These are phyloP conservation scores for Kradibia gibbosae DNA, from an alignment of 1,140 invertebrate species.

Conservation along the genomic window DNA sequence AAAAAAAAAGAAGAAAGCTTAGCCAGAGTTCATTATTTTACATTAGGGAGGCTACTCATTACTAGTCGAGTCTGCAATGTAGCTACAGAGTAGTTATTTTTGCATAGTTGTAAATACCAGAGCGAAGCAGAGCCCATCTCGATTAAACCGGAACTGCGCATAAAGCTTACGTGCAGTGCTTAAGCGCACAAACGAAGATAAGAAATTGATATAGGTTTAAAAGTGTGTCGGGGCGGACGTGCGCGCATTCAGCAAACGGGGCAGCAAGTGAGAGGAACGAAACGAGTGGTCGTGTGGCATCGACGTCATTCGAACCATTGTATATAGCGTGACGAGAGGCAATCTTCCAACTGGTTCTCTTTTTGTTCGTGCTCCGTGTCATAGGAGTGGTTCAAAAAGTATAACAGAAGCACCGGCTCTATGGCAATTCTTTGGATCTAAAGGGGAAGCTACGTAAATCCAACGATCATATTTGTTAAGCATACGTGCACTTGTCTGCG, in stretches of 20 bases:
- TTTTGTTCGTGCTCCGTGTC: not conserved
- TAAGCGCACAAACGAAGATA: not conserved
- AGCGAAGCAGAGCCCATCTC: too few species aligned
- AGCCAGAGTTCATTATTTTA: slow-evolving; percentile 3
- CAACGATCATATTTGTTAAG: slow-evolving; percentile 22
- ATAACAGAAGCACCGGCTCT: not conserved
- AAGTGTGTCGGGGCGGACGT: not conserved
- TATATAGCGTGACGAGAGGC: slow-evolving; percentile 25
- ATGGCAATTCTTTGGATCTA: not conserved
- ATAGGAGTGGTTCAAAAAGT: not conserved
- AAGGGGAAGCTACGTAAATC: not conserved
- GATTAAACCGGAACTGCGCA: not conserved
- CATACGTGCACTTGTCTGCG: not conserved
- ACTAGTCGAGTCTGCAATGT: not conserved
- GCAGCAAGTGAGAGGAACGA: not conserved
- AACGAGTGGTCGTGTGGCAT: not conserved
- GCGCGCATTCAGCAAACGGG: not conserved
- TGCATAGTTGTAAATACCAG: not conserved
- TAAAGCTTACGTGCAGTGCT: not conserved
- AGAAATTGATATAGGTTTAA: too few species aligned
- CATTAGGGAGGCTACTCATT: slow-evolving; percentile 15
- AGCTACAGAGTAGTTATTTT: not conserved
- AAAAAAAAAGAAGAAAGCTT: not conserved
- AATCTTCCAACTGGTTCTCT: slow-evolving; percentile 13
- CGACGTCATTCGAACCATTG: not conserved